These are phyloP conservation scores for Arctocebus calabarensis DNA, from an alignment of 2,797 vertebrate genomes.

Conservation along the genomic window DNA sequence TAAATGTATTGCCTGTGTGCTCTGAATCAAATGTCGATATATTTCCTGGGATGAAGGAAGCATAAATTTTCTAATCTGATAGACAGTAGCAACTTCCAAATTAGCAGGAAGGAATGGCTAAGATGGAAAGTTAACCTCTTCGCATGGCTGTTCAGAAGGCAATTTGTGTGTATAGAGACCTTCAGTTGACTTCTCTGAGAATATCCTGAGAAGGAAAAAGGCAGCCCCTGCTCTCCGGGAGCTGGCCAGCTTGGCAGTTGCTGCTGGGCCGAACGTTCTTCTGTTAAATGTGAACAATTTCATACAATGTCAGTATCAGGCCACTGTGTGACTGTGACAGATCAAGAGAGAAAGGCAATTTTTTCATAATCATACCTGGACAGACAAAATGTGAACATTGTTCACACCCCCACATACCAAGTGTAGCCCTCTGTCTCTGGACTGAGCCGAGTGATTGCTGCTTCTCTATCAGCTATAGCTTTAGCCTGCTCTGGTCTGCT, in stretches of 20 bases:
- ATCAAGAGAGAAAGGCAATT: not conserved
- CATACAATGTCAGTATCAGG: not conserved
- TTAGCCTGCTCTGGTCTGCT: not conserved
- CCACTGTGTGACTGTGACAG: not conserved
- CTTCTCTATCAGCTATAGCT: not conserved
- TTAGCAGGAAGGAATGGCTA: constrained; percentile 1
- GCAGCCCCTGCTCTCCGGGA: not conserved
- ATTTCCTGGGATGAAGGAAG: constrained; percentile 46
- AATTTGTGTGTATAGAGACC: not conserved
- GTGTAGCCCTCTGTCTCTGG: too few relatives aligned
- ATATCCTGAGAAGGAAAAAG: not conserved
- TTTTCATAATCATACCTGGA: not conserved
- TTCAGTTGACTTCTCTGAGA: not conserved
- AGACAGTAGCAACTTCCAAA: constrained; percentile 16
- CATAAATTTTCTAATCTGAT: constrained; percentile 22
- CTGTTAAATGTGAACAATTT: not conserved
- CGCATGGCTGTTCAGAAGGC: not conserved
- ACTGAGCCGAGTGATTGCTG: not conserved
- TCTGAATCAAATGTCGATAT: constrained; percentile 36
- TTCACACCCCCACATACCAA: not conserved
- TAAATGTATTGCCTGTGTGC: not conserved
- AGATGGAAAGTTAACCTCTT: not conserved
- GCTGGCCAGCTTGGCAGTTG: not conserved
- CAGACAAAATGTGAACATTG: not conserved
- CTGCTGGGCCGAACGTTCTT: not conserved